Evolutionary conservation across 2,113 vertebrate genomes (phyloP), one percentile per base, ranked within the genome.

Genomic region (Prionailurus bengalensis): DNA sequence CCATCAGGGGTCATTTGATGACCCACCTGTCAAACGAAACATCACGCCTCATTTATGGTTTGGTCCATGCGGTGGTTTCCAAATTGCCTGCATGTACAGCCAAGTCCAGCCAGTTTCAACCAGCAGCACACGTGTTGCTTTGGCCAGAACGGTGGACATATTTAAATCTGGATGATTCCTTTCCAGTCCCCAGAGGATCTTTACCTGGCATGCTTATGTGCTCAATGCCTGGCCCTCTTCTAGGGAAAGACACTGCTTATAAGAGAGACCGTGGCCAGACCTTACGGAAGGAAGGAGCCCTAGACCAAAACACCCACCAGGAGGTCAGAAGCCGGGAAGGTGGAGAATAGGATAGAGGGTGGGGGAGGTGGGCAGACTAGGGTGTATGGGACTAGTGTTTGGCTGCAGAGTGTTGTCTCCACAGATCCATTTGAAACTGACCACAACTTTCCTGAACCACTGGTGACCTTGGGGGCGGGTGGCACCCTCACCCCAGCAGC

Each of bases 331-430:
- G 27, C 29, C 11, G 1, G 71, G 58, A 21, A 31, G 7, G 36
- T 2, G 27, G 36, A 51, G 27, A 33, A 2, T 1, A 7, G 91
- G 39, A 9, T 14, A 5, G 7, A 29, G 13, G 0, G 0, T 4
- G 14, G 48, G 21, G 10, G 4, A 4, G 7, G 5, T 0, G 13
- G 15, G 48, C 31, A 5, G 25, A 27, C 1, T 2, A 7, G 10
- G 7, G 5, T 0, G 1, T 33, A 14, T 5, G 14, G 29, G 31
- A 9, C 3, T 7, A 25, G 13, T 5, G 4, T n/a, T 55, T 42
- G 71, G 19, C 5, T 1, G 1, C 4, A 0, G 1, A 11, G 16
- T 12, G 12, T 55, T 29, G 25, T 4, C 33, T 89, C 19, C 63
- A 3, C 8, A 0, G 36, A 42, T 17, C 48, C 39, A 3, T 4